Evolutionary conservation across 2,888 invertebrate species (phyloP), one percentile per base, ranked within the genome.

Genomic region (Epistrophe grossulariae): DNA sequence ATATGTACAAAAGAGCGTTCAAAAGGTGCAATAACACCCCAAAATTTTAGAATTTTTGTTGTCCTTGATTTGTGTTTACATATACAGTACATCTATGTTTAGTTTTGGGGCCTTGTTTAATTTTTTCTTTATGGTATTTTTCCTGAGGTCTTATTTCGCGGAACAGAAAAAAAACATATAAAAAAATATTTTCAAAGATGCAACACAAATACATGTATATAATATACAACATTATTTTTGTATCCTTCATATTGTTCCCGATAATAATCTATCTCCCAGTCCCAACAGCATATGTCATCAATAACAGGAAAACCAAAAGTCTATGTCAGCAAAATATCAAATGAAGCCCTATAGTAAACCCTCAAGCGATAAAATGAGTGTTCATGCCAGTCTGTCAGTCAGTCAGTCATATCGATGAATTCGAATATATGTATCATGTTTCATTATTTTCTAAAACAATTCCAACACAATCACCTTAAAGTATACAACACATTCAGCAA

Each of bases 401-500:
- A 35, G 52, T 55, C 35, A 57, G 57, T 59, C 35, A 59, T 59
- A 2, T 59, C 35, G 11, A 59, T 59, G 59, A 38, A 59, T 59
- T 59, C 59, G 24, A n/a, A n/a, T n/a, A n/a, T n/a, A n/a, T 24
- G 35, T 57, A 57, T 57, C 57, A 59, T 59, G 59, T 59, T 59
- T 59, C 59, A 59, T 59, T 35, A 59, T 59, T 59, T 59, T 59
- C n/a, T 59, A 17, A 59, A 59, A 59, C 59, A 57, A 57, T 57
- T 57, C n/a, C 2, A 57, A 35, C 17, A 57, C 57, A 59, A 38
- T 13, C 59, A 59, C 59, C 59, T 59, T 13, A 59, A 38, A 59
- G 17, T 17, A 59, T 59, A 38, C 59, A 38, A 59, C 17, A 59
- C 31, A 5, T 28, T 55, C 55, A 55, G 55, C 55, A n/a, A 55